phyloP scores from a whole-genome alignment of 1,140 invertebrate species.

The Drosophila pachea region DNA sequence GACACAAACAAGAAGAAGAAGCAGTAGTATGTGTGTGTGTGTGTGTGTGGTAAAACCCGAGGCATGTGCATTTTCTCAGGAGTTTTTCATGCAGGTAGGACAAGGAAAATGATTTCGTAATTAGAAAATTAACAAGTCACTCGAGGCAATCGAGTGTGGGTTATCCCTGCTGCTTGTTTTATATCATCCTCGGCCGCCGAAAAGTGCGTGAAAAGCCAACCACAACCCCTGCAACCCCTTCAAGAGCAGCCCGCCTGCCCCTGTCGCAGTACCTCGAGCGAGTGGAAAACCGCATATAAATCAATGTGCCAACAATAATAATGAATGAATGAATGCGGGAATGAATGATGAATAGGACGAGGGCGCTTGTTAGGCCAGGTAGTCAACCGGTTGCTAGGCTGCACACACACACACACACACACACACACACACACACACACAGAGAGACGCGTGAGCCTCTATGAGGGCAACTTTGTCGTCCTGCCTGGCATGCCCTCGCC shows the following conservation, averaged over 20 bases:
- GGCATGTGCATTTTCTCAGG: not conserved
- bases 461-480: too few relatives aligned
- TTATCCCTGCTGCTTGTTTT: not conserved
- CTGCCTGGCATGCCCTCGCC: not conserved
- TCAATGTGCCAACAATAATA: slow-evolving; percentile 40
- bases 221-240: slow-evolving; percentile 17
- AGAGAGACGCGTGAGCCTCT: too few relatives aligned
- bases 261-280: too few relatives aligned
- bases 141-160: slow-evolving; percentile 28
- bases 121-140: slow-evolving; percentile 72
- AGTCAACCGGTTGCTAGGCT: slow-evolving; percentile 2
- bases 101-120: slow-evolving; percentile 61
- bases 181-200: not conserved
- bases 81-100: slow-evolving; percentile 33
- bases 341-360: slow-evolving; percentile 12
- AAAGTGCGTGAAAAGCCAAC: slow-evolving; percentile 10
- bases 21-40: not conserved
- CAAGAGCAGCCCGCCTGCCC: not conserved
- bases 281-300: slow-evolving; percentile 48
- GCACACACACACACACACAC: not conserved
- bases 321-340: slow-evolving; percentile 7
- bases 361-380: slow-evolving; percentile 4
- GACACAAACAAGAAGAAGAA: slow-evolving; percentile 5
- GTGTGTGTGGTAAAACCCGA: not conserved
- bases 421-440: not conserved